phyloP scores from a whole-genome alignment of 2,797 vertebrate genomes.

The Cyclura pinguis region DNA sequence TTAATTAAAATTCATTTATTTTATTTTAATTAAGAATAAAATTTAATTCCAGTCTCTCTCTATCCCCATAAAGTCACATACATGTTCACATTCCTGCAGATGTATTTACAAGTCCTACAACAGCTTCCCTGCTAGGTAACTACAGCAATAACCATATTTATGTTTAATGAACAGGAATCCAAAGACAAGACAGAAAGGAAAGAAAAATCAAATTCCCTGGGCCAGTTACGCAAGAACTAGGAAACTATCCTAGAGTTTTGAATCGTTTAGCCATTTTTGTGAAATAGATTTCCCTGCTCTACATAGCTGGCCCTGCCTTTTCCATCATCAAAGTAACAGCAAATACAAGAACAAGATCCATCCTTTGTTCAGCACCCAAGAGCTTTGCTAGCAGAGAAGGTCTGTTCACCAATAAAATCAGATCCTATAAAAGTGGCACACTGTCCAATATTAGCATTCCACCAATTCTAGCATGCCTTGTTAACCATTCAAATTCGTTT shows the following conservation, averaged over 20 bases:
- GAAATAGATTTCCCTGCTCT: neutral
- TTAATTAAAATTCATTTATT: too few species aligned
- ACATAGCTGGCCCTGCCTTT: neutral
- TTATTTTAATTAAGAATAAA: neutral
- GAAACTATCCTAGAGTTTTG: neutral
- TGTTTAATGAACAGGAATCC: neutral
- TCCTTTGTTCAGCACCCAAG: neutral
- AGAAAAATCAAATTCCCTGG: neutral
- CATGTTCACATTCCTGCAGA: neutral
- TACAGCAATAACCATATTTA: neutral
- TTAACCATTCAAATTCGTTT: neutral
- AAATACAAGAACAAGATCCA: neutral
- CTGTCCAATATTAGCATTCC: neutral
- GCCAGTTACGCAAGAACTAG: neutral
- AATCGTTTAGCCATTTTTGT: neutral
- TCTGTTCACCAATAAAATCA: neutral
- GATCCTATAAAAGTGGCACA: too few species aligned
- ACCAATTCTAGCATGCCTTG: neutral
- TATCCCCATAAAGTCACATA: neutral
- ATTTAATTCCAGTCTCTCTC: neutral
- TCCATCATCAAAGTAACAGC: neutral
- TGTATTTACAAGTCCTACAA: neutral
- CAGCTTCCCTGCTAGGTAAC: neutral
- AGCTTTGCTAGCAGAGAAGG: neutral
- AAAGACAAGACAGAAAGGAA: neutral